Percentiles rank a stretch among this genome's conserved stretches.
These are phyloP conservation scores for Chiridota heheva DNA, from an alignment of 35 echinoderm and acorn worm genomes.

Conservation along the genomic window DNA sequence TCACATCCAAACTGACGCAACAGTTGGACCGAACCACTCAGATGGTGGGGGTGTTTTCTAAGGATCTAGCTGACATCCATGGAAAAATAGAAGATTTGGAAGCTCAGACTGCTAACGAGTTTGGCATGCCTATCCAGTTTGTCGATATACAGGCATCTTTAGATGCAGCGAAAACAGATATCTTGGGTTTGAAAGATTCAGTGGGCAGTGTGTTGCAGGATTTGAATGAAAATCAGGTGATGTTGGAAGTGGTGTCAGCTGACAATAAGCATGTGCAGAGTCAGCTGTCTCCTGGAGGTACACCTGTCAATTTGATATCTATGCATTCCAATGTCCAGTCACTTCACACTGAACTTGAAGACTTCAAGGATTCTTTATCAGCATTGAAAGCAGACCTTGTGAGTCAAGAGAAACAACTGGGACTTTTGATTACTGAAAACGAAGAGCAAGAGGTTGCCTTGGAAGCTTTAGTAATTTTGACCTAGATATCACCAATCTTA, in stretches of 20 bases:
- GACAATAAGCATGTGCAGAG: constrained; percentile 13
- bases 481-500: constrained; percentile 38
- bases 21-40: background rate
- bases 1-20: background rate
- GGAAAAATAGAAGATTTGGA: background rate
- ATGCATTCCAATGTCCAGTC: constrained; percentile 50
- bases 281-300: constrained; percentile 33
- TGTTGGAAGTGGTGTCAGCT: background rate
- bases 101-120: background rate
- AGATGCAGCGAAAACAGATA: background rate
- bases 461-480: constrained; percentile 14
- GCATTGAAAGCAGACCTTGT: background rate
- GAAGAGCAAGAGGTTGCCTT: constrained; percentile 8
- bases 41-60: background rate
- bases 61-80: background rate
- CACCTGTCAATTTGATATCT: constrained; percentile 35
- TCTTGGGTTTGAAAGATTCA: background rate
- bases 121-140: constrained; percentile 17
- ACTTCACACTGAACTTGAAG: constrained; percentile 41
- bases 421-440: background rate
- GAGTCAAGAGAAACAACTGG: constrained; percentile 15
- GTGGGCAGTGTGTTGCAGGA: constrained; percentile 5
- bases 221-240: background rate
- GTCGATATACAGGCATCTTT: background rate
- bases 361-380: constrained; percentile 18